A percentile compares a stretch with the other conserved stretches of the same genome.
phyloP scores from a whole-genome alignment of 2,113 vertebrate genomes.

The Bambusicola thoracicus region DNA sequence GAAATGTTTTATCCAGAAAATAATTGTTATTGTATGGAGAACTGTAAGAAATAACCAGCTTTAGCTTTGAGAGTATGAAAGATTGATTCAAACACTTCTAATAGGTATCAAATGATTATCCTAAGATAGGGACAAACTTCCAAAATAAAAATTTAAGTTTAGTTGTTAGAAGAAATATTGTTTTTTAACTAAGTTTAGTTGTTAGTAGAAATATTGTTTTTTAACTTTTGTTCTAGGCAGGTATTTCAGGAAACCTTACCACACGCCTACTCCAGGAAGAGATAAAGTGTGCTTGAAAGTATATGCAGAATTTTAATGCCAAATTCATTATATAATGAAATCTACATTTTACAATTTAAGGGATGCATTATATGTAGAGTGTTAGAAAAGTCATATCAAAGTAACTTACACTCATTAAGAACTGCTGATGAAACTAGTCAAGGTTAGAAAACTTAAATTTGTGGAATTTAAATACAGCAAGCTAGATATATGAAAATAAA shows the following conservation, averaged over 20 bases:
- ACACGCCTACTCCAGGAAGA: neutral
- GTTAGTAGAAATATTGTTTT: neutral
- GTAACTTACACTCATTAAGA: neutral
- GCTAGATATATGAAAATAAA: neutral
- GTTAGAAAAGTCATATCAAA: neutral
- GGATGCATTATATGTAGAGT: neutral
- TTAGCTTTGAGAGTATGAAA: neutral
- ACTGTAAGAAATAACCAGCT: neutral
- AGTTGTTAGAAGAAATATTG: neutral
- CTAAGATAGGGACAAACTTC: neutral
- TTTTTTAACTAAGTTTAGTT: neutral
- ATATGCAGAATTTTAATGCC: neutral
- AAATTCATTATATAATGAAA: neutral
- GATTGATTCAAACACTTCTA: neutral
- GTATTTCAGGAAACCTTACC: neutral
- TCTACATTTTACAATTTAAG: neutral
- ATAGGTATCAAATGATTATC: neutral
- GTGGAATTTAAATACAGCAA: neutral
- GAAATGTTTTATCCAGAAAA: neutral
- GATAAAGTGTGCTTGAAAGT: neutral
- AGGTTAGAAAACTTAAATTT: neutral
- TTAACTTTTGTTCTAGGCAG: neutral
- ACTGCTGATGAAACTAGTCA: neutral
- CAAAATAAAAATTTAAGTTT: neutral
- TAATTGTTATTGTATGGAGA: neutral